These are phyloP conservation scores for Xestia rhomboidea DNA, from an alignment of 2,888 invertebrate species.

Conservation along the genomic window DNA sequence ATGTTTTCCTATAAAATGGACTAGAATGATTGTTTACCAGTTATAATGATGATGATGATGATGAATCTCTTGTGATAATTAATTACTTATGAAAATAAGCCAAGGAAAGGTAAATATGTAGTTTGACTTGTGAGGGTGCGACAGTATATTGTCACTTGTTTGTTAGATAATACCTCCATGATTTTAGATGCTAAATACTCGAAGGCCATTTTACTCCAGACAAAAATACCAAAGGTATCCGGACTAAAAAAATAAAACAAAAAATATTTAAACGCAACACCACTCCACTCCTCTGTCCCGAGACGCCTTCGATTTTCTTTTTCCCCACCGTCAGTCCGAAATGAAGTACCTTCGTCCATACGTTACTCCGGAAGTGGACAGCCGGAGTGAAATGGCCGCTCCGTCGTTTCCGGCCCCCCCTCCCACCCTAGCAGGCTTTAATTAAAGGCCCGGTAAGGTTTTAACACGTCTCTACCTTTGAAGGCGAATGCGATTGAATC, in stretches of 20 bases:
- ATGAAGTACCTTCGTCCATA: constrained; percentile 87
- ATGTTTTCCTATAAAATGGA: neutral
- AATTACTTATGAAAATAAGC: neutral
- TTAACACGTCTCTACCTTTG: constrained; percentile 86
- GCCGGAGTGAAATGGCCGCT: constrained; percentile 82
- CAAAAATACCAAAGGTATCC: neutral
- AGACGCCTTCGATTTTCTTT: constrained; percentile 83
- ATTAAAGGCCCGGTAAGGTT: constrained; percentile 89
- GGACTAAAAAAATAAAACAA: constrained; percentile 9
- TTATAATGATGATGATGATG: no score
- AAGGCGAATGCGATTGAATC: constrained; percentile 78
- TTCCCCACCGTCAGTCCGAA: constrained; percentile 85
- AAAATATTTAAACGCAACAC: constrained; percentile 37
- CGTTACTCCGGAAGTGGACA: constrained; percentile 86
- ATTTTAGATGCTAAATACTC: neutral
- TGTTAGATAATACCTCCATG: neutral
- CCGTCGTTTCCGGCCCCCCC: constrained; percentile 73
- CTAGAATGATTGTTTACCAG: neutral
- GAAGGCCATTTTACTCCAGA: neutral
- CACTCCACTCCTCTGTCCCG: constrained; percentile 75
- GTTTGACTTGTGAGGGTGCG: neutral
- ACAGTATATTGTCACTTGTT: neutral
- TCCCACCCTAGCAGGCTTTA: constrained; percentile 79
- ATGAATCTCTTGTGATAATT: no score
- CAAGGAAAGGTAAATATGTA: neutral